Percentiles rank a stretch among this genome's conserved stretches.
phyloP scores from a whole-genome alignment of 2,113 vertebrate species.

The Sprattus sprattus region DNA sequence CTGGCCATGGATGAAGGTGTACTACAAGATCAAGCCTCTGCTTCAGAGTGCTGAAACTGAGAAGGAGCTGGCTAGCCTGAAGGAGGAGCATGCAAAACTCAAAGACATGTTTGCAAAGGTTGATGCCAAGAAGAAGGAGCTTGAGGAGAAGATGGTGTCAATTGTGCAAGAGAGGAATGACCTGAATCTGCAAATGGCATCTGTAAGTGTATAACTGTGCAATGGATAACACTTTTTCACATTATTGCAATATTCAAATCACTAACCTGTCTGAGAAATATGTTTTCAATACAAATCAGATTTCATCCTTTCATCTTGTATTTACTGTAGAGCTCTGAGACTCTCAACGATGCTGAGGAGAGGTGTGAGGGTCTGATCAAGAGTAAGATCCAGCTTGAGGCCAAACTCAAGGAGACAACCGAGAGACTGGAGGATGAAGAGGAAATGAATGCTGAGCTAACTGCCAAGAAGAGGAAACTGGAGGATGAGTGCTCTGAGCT shows the following conservation, averaged over 20 bases:
- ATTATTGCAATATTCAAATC: background rate
- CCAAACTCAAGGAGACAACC: slow-evolving; percentile 52
- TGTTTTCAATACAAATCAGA: background rate
- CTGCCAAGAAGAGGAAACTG: slow-evolving; percentile 76
- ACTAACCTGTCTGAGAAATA: too few species aligned
- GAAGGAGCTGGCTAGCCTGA: slow-evolving; percentile 44
- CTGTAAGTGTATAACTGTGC: slow-evolving; percentile 24
- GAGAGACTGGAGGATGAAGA: slow-evolving; percentile 77
- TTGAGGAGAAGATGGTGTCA: slow-evolving; percentile 47
- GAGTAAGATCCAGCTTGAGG: slow-evolving; percentile 55
- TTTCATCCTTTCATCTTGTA: background rate
- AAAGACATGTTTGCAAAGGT: slow-evolving; percentile 39
- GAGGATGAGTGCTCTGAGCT: slow-evolving; percentile 80
- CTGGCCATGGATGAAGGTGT: slow-evolving; percentile 53
- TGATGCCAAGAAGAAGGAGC: slow-evolving; percentile 47
- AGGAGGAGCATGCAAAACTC: slow-evolving; percentile 43
- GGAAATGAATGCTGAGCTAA: slow-evolving; percentile 71
- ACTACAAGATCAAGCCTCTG: slow-evolving; percentile 52
- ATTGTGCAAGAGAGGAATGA: slow-evolving; percentile 49
- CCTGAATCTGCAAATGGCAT: slow-evolving; percentile 44
- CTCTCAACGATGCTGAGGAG: slow-evolving; percentile 55
- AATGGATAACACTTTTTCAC: too few species aligned
- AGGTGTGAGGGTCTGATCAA: slow-evolving; percentile 55
- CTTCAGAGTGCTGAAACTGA: slow-evolving; percentile 53
- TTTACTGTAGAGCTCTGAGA: slow-evolving; percentile 55